Evolutionary conservation across 2,797 vertebrate species (phyloP), one percentile per base, ranked within the genome.

Genomic region (Semaprochilodus insignis): DNA sequence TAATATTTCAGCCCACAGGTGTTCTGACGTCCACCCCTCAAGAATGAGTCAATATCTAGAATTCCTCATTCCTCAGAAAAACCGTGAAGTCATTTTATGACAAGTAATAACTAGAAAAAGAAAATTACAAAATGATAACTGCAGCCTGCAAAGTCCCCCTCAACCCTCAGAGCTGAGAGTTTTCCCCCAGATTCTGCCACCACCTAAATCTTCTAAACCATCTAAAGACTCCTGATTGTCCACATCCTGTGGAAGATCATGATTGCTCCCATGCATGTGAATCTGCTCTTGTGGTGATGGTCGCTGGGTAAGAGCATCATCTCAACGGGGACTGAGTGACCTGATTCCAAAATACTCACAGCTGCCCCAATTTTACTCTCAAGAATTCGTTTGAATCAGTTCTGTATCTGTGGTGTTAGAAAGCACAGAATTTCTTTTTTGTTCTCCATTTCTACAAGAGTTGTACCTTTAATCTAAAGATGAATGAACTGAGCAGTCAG

Each of bases 271-370:
- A 16, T 59, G 34, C 67, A 21, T 25, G 10, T 66, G 52, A 81
- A 78, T 74, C 51, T 57, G 54, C 15, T 71, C 54, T 31, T 3
- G 36, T 71, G 65, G 57, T 62, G 63, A 70, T 82, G 73, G 80
- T 78, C 74, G 16, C n/a, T 60, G 73, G 55, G 13, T 79, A 44
- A 62, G 65, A 67, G 60, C 13, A 14, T 79, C 55, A 44, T 85
- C 76, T 71, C 80, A 78, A 23, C 10, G 23, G 57, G 80, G 73
- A 84, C 72, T 44, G 69, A 82, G 63, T 80, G 85, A 82, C 82
- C 85, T 84, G 82, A 75, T 86, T 84, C 82, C 63, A 84, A 86
- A 86, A 84, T 86, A 86, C 79, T 76, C 40, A n/a, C 34, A 23
- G 66, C 44, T 81, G 85, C 73, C 73, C 82, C 67, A 84, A 36